A percentile compares a stretch with the other conserved stretches of the same genome.
Conservation (phyloP, 2,888 invertebrate genomes). For the Cepaea hortensis region DNA sequence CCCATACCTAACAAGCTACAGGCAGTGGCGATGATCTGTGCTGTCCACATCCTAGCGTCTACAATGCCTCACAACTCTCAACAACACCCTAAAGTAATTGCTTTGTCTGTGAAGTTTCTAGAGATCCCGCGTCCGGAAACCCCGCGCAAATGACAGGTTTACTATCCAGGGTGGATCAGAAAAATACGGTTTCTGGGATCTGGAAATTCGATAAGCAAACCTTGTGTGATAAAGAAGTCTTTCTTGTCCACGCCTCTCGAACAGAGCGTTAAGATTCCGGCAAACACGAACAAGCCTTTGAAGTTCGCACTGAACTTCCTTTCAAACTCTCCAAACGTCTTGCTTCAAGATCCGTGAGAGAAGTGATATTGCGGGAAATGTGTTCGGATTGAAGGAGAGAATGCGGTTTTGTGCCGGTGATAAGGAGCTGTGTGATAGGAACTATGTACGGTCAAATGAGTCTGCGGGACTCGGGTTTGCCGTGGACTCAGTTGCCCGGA, state of each 20-base stretch:
- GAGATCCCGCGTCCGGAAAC: neutral
- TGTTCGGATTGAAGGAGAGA: too few species aligned
- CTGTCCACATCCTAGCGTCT: too few species aligned
- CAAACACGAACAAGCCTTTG: neutral
- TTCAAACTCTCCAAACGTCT: neutral
- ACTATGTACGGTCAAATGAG: too few species aligned
- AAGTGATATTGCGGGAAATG: neutral
- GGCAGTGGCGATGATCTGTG: too few species aligned
- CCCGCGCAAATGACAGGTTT: neutral
- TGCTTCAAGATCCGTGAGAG: neutral
- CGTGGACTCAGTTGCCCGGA: too few species aligned
- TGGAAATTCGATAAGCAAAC: slow-evolving; percentile 1
- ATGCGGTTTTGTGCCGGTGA: too few species aligned
- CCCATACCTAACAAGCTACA: too few species aligned
- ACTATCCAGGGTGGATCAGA: neutral
- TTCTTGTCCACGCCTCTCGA: neutral
- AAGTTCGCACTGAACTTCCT: neutral
- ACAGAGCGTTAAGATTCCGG: neutral
- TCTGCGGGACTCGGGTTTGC: too few species aligned
- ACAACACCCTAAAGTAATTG: neutral
- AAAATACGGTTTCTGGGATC: slow-evolving; percentile 11
- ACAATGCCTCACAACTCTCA: too few species aligned
- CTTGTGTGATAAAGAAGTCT: neutral
- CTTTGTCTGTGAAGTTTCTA: neutral
- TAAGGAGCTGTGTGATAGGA: too few species aligned